Conservation (phyloP, 1,140 invertebrate genomes). For the Bathynomus jamesi region DNA sequence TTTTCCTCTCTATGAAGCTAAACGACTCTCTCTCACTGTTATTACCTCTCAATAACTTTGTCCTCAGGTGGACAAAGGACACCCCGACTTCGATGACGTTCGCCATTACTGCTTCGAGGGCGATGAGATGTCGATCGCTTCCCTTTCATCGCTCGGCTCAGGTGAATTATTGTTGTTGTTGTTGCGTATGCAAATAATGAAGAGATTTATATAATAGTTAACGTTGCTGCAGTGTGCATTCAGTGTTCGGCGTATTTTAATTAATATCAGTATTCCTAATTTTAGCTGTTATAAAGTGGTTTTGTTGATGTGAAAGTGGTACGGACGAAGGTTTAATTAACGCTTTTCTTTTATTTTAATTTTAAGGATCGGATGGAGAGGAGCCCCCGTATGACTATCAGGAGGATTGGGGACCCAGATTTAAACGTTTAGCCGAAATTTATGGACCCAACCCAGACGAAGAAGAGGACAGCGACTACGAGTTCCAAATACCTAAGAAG, state of each 20-base stretch:
- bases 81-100: constrained; percentile 77
- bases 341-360: no score
- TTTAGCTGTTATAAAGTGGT: no score
- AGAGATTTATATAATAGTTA: no score
- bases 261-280: no score
- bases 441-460: not conserved
- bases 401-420: not conserved
- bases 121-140: constrained; percentile 46
- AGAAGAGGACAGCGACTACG: not conserved
- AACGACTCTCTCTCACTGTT: no score
- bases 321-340: no score
- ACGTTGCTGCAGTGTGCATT: no score
- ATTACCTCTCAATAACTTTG: no score
- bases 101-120: constrained; percentile 94
- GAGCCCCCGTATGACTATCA: not conserved
- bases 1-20: no score
- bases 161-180: constrained; percentile 8
- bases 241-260: no score
- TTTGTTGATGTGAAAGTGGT: no score
- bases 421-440: not conserved
- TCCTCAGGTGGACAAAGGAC: constrained; percentile 24
- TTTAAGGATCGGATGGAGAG: not conserved
- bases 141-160: constrained; percentile 33
- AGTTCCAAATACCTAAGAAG: not conserved
- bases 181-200: no score